These are phyloP conservation scores for Eupelmus urozonus DNA, from an alignment of 2,888 invertebrate genomes.

Conservation along the genomic window DNA sequence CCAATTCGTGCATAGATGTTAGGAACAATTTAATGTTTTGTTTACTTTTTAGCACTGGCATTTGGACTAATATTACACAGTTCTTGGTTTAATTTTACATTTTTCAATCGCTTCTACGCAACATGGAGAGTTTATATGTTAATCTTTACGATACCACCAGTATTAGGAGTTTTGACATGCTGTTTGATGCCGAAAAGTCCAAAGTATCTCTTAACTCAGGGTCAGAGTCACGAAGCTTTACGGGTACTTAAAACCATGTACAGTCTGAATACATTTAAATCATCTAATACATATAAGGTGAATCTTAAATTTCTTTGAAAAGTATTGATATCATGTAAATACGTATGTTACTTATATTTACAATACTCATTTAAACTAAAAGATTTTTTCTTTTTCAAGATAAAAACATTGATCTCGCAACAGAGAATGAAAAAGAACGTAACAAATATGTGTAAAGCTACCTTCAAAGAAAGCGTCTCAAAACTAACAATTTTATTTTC, in stretches of 20 bases:
- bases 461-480: slow-evolving; percentile 29
- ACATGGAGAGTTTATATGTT: slow-evolving; percentile 78
- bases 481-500: slow-evolving; percentile 34
- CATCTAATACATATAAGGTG: slow-evolving; percentile 84
- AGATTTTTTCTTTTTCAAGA: slow-evolving; percentile 27
- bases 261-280: slow-evolving; percentile 82
- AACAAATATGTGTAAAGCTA: slow-evolving; percentile 25
- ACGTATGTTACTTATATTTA: background rate
- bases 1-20: background rate
- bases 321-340: too few species aligned
- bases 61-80: slow-evolving; percentile 76
- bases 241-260: slow-evolving; percentile 83
- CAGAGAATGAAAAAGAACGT: slow-evolving; percentile 20
- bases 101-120: slow-evolving; percentile 69
- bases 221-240: slow-evolving; percentile 83
- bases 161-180: slow-evolving; percentile 82
- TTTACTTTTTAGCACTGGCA: slow-evolving; percentile 72
- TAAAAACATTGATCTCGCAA: slow-evolving; percentile 19
- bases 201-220: slow-evolving; percentile 85
- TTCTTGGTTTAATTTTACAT: slow-evolving; percentile 65
- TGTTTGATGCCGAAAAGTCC: slow-evolving; percentile 87
- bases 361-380: too few species aligned
- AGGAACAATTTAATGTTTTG: slow-evolving; percentile 1
- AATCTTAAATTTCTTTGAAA: background rate
- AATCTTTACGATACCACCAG: slow-evolving; percentile 81